Evolutionary conservation across 2,797 vertebrate genomes (phyloP), one percentile per base, ranked within the genome.

Genomic region (Fundulus diaphanus): DNA sequence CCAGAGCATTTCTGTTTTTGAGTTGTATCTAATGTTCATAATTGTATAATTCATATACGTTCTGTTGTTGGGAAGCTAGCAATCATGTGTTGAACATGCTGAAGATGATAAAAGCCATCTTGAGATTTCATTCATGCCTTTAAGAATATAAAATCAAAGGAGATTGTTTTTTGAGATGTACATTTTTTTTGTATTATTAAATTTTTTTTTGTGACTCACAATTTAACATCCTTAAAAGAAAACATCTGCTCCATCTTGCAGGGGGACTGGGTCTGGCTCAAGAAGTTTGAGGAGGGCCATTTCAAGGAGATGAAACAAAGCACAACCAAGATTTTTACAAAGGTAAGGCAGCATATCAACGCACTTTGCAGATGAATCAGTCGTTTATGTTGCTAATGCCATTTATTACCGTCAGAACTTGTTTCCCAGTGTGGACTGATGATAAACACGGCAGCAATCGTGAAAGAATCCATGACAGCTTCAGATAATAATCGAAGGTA

Each of bases 231-330:
- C 9, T 2, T 42, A 42, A 72, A n/a, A 76, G 3, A 51, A 40
- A 12, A 27, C 48, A 33, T 12, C 20, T 49, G 61, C 70, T 76
- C 49, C 76, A 29, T 42, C 9, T 57, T 79, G 49, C 88, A 98
- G 97, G 97, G 97, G 1, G 96, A 98, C 89, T 97, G 96, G 93
- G 97, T 97, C 22, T 97, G 97, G 97, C 89, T 98, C 76, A 98
- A 98, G 93, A 98, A 96, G 84, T 96, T 96, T 82, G 89, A 96
- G 68, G 90, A 71, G 0, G 94, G 95, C 11, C 88, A 92, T 0
- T 93, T 90, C 79, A 95, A 90, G 42, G 95, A 96, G 18, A 91
- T 98, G 77, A 93, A 92, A 52, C 96, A 95, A 48, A 96, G 92
- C 81, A 93, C 94, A 63, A 96, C 96, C 74, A 95, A 89, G 88